phyloP scores from a whole-genome alignment of 2,113 vertebrate species.

The Motacilla tschutschensis region DNA sequence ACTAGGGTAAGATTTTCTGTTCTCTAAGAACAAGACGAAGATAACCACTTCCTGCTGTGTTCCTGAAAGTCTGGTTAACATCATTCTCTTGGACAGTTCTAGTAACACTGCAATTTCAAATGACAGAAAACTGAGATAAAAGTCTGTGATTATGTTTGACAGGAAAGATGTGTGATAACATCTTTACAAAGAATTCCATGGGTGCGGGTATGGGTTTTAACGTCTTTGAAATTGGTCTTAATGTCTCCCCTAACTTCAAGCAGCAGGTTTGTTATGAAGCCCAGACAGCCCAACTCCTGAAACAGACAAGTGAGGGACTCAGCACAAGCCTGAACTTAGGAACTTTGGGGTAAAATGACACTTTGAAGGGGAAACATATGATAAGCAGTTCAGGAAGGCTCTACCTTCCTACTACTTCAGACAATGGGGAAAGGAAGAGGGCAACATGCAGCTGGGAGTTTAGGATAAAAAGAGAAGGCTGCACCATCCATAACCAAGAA shows the following conservation, averaged over 20 bases:
- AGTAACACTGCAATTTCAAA: not conserved
- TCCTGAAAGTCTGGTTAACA: not conserved
- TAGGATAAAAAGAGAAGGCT: not conserved
- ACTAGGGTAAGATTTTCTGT: not conserved
- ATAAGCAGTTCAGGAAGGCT: fast-evolving
- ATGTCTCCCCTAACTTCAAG: not conserved
- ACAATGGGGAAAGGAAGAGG: not conserved
- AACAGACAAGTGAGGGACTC: too few relatives aligned
- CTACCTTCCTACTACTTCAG: not conserved
- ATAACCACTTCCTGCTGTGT: not conserved
- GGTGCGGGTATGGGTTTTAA: not conserved
- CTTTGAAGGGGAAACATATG: not conserved
- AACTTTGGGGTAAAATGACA: not conserved
- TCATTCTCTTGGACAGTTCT: not conserved
- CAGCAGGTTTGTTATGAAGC: not conserved
- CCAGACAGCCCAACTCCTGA: not conserved
- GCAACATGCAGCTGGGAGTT: fast-evolving
- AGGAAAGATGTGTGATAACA: not conserved
- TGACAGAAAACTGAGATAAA: not conserved
- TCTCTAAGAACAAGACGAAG: not conserved
- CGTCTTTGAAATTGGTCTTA: not conserved
- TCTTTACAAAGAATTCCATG: not conserved
- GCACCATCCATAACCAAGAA: not conserved
- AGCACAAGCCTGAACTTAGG: not conserved
- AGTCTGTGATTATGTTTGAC: not conserved